A percentile compares a stretch with the other conserved stretches of the same genome.
Evolutionary conservation across 1,140 invertebrate genomes (phyloP).

Genomic region (Musca domestica): DNA sequence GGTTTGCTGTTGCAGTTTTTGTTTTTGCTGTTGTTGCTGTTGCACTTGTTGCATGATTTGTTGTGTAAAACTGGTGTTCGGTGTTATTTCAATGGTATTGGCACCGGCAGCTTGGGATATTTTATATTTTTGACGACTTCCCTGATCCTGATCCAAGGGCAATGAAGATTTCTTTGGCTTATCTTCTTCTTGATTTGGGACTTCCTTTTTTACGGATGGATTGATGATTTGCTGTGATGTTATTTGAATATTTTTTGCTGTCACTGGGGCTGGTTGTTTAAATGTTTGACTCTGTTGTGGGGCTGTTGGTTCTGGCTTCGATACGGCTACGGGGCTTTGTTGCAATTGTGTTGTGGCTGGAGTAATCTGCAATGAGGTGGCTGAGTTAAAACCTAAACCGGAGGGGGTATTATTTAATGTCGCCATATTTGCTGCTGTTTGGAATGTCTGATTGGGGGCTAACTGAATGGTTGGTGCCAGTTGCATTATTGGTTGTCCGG

Average conservation of each 20-base stretch:
- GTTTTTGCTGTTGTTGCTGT: conserved; percentile 23
- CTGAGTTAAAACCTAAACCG: neutral
- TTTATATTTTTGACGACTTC: conserved; percentile 24
- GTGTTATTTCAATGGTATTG: conserved; percentile 28
- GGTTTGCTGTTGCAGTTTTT: conserved; percentile 26
- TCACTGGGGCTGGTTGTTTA: neutral
- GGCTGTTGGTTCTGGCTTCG: neutral
- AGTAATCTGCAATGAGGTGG: conserved; percentile 5
- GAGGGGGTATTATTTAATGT: conserved; percentile 4
- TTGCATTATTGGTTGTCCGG: conserved; percentile 50
- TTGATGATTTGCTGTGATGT: conserved; percentile 29
- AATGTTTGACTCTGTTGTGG: conserved; percentile 10
- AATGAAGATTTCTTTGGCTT: too few relatives aligned
- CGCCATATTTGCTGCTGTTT: conserved; percentile 20
- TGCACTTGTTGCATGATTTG: conserved; percentile 32
- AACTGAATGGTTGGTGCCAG: conserved; percentile 49
- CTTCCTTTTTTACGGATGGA: too few relatives aligned
- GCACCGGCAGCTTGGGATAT: conserved; percentile 21
- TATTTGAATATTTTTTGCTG: conserved; percentile 18
- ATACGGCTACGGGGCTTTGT: neutral
- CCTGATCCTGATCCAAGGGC: neutral
- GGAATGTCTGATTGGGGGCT: conserved; percentile 37
- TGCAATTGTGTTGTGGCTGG: conserved; percentile 27
- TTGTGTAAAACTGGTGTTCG: conserved; percentile 31
- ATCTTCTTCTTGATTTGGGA: neutral